Conservation (phyloP, 1,140 invertebrate genomes). For the Drosophila insularis region DNA sequence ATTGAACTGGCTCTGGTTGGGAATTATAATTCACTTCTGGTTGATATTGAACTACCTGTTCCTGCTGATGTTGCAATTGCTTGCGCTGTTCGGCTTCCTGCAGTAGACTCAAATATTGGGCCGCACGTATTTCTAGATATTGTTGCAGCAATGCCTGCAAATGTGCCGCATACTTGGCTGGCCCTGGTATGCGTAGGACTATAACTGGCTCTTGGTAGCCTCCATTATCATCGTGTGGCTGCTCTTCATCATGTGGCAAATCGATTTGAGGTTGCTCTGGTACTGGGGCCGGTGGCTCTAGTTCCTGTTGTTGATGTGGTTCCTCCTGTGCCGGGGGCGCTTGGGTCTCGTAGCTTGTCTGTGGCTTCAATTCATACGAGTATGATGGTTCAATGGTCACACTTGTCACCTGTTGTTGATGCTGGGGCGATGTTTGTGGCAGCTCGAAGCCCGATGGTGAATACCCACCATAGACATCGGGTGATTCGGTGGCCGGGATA, state of each 20-base stretch:
- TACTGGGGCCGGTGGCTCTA: not conserved
- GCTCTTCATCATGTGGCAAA: slow-evolving; percentile 56
- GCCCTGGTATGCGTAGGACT: slow-evolving; percentile 76
- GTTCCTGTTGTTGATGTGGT: slow-evolving; percentile 30
- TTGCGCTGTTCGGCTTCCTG: slow-evolving; percentile 71
- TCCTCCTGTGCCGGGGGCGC: not conserved
- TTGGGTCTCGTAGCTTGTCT: slow-evolving; percentile 67
- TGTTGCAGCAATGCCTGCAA: slow-evolving; percentile 78
- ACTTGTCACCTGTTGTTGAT: slow-evolving; percentile 61
- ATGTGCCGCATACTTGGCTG: slow-evolving; percentile 79
- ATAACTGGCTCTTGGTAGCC: slow-evolving; percentile 78
- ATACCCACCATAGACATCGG: slow-evolving; percentile 42
- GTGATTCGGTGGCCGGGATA: slow-evolving; percentile 55
- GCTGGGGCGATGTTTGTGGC: slow-evolving; percentile 27
- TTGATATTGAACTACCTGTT: slow-evolving; percentile 52
- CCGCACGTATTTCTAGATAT: slow-evolving; percentile 79
- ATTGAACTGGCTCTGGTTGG: slow-evolving; percentile 59
- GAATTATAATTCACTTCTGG: slow-evolving; percentile 64
- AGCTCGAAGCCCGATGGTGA: slow-evolving; percentile 46
- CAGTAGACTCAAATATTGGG: slow-evolving; percentile 73
- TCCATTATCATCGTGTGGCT: slow-evolving; percentile 2
- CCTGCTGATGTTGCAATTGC: slow-evolving; percentile 60
- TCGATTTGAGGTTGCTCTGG: slow-evolving; percentile 68
- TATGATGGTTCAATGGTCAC: slow-evolving; percentile 80
- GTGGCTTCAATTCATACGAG: slow-evolving; percentile 78